Percentiles rank a stretch among this genome's conserved stretches.
These are phyloP conservation scores for Enteromius unitaeniatus DNA, from an alignment of 2,797 vertebrate species.

Conservation along the genomic window DNA sequence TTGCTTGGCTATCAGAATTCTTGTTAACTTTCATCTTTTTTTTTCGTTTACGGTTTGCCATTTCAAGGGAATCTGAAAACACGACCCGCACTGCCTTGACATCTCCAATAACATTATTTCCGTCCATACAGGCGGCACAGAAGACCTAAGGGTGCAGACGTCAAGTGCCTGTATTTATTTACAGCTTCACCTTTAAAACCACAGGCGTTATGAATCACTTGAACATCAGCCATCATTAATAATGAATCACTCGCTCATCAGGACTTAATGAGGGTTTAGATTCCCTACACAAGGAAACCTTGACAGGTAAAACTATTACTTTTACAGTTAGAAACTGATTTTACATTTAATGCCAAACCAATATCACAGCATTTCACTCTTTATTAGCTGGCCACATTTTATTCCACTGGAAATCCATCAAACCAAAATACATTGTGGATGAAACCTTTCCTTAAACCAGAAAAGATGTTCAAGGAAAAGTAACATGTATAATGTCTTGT, in stretches of 20 bases:
- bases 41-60: conserved; percentile 12
- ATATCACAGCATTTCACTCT: background rate
- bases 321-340: background rate
- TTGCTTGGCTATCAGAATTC: conserved; percentile 41
- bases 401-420: conserved; percentile 14
- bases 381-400: background rate
- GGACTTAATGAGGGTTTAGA: conserved; percentile 21
- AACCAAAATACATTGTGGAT: background rate
- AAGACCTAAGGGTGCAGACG: background rate
- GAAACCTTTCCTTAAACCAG: background rate
- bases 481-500: background rate
- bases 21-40: conserved; percentile 47
- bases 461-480: background rate
- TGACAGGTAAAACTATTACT: conserved; percentile 17
- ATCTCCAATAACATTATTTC: conserved; percentile 11
- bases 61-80: conserved; percentile 27
- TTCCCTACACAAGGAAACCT: background rate
- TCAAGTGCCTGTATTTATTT: background rate
- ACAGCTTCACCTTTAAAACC: conserved; percentile 27
- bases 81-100: conserved; percentile 21
- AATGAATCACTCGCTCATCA: conserved; percentile 4
- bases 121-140: background rate
- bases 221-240: conserved; percentile 6
- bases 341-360: background rate
- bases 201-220: background rate